Evolutionary conservation across 2,113 vertebrate genomes (phyloP), one percentile per base, ranked within the genome.

Genomic region (Amphiprion percula): DNA sequence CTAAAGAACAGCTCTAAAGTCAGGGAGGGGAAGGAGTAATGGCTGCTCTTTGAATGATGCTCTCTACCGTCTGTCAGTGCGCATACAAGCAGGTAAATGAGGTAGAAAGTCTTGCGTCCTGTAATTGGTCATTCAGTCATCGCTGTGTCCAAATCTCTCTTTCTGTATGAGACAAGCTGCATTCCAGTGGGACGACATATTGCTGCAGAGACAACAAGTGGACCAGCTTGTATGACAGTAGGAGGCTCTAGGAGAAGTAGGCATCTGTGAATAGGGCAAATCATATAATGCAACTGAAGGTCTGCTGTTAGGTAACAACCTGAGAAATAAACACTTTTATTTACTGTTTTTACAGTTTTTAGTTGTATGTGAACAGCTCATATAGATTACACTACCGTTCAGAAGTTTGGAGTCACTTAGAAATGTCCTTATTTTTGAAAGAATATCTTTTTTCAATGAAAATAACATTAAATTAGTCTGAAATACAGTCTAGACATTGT

Each of bases 81-180:
- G 50, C 68, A 68, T 54, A 53, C 77, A 74, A 2, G 37, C 75
- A 75, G 82, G 62, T 79, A 85, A 78, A 85, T 82, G 79, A 26
- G 59, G 37, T 60, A 73, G 73, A 91, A 87, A 73, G 78, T 54
- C 47, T 53, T 78, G 54, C 33, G 71, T 77, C 54, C 66, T 59
- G 79, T 77, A 89, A 88, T 79, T 72, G 85, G 79, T 84, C 79
- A 65, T 60, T 88, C 82, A 83, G 70, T 91, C 88, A 89, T 68
- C 84, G 4, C 77, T 2, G 68, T 59, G 75, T 82, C 72, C 60
- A 74, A 74, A 60, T 84, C 58, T 68, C 61, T 39, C 75, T 46
- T 39, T 24, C 54, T 77, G 11, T 59, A 68, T 69, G 62, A 73
- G 78, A 71, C 23, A 7, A 28, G 80, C 46, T 67, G 77, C 89